These are phyloP conservation scores for Xylota segnis DNA, from an alignment of 2,888 invertebrate species.

Conservation along the genomic window DNA sequence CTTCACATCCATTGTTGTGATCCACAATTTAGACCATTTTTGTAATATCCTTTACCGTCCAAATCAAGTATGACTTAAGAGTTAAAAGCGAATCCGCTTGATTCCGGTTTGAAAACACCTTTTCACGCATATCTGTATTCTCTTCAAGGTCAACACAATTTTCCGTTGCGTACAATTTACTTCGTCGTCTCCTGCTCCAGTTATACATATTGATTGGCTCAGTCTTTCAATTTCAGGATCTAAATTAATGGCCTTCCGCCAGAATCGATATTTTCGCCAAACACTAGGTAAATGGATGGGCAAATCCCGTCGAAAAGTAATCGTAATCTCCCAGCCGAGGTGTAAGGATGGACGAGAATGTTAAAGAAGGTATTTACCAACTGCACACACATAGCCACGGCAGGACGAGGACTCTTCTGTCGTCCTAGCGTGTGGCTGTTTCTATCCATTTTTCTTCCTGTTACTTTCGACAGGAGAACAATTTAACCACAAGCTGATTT, in stretches of 20 bases:
- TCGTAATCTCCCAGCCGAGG: constrained; percentile 53
- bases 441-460: constrained; percentile 2
- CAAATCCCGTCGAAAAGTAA: constrained; percentile 47
- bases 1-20: too few species aligned
- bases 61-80: too few species aligned
- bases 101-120: too few species aligned
- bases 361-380: neutral
- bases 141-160: too few species aligned
- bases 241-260: constrained; percentile 43
- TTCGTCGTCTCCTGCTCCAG: neutral
- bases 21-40: too few species aligned
- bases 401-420: neutral
- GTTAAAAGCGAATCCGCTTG: too few species aligned
- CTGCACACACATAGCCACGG: neutral
- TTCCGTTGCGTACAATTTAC: neutral
- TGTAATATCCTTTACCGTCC: too few species aligned
- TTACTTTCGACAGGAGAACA: constrained; percentile 27
- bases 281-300: constrained; percentile 13
- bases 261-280: constrained; percentile 54
- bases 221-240: constrained; percentile 6
- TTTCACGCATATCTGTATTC: too few species aligned
- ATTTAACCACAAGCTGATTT: constrained; percentile 59
- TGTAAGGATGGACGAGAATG: constrained; percentile 28
- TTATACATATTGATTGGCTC: neutral
- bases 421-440: neutral